Conservation (phyloP, 2,888 invertebrate species). For the Ochlodes sylvanus region DNA sequence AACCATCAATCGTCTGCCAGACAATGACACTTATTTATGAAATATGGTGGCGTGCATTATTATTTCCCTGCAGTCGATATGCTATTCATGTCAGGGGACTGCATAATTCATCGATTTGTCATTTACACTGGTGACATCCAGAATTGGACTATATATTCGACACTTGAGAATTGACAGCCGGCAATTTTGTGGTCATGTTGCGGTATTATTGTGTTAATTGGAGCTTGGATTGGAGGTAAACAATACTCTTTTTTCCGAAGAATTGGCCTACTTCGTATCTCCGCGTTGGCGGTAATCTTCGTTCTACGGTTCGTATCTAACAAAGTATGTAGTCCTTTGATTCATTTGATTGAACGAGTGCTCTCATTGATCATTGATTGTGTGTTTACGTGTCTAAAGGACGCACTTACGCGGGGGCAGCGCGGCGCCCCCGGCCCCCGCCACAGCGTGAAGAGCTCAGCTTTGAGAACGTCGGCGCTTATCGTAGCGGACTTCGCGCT, state of each 20-base stretch:
- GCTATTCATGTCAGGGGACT: conserved; percentile 30
- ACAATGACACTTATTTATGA: conserved; percentile 55
- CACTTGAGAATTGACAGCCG: conserved; percentile 1
- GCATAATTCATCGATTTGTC: conserved; percentile 33
- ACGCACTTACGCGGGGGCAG: too few species aligned
- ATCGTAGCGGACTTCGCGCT: too few species aligned
- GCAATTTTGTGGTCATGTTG: neutral
- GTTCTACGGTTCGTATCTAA: too few species aligned
- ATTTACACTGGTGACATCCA: conserved; percentile 15
- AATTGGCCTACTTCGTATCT: too few species aligned
- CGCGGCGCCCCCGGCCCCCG: too few species aligned
- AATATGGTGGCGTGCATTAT: conserved; percentile 46
- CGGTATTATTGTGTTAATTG: neutral
- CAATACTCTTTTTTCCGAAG: neutral
- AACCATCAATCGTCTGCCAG: conserved; percentile 52
- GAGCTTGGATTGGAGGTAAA: neutral
- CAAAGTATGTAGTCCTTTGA: too few species aligned
- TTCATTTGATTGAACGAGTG: too few species aligned
- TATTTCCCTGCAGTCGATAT: conserved; percentile 36
- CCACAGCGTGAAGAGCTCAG: too few species aligned
- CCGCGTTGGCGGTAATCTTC: too few species aligned
- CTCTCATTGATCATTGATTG: too few species aligned
- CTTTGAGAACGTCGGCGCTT: too few species aligned
- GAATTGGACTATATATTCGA: conserved; percentile 9
- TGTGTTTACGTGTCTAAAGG: too few species aligned